Base-by-base conservation (phyloP, 2,113 vertebrate species). In the Hemibagrus wyckioides region DNA sequence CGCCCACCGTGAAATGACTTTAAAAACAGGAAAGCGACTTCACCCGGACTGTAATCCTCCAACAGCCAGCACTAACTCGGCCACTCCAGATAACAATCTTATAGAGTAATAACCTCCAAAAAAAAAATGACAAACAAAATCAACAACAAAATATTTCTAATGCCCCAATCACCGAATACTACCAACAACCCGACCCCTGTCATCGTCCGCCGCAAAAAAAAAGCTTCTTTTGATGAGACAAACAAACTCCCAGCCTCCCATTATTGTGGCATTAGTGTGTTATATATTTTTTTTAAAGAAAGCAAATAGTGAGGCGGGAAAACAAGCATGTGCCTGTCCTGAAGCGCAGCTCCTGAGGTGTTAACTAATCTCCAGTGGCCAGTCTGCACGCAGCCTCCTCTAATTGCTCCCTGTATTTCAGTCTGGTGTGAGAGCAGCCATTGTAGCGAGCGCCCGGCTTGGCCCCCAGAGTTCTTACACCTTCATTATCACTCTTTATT, bases 401-500 rank as follows among this genome's bases (percentile, higher is more conserved):
- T 96, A 96, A 96, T 97, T 97, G 96, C 95, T 96, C 96, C 95
- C 96, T 94, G 95, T 94, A 94, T 96, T 95, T 96, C 95, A 96
- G 95, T 96, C 95, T 95, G 95, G 95, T 96, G 95, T 96, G 96
- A 96, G 96, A 96, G 96, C 96, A 96, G 94, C 96, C 96, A 96
- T 96, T 93, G 94, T 96, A 95, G 96, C 95, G 94, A 95, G 95
- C 95, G 95, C 95, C 95, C 95, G 94, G 93, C 94, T 77, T 92
- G 93, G 94, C 95, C 96, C 94, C 94, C 92, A 90, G 96, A 96
- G 97, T 95, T 96, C 96, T 97, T 96, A 96, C 97, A 97, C 97
- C 97, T 97, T 98, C 97, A 97, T 98, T 97, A 98, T 97, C 96
- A 96, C 97, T 97, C 96, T 97, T 97, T 98, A 98, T 97, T 97